Evolutionary conservation across 2,888 invertebrate genomes (phyloP).

Genomic region (Petrophora chlorosata): DNA sequence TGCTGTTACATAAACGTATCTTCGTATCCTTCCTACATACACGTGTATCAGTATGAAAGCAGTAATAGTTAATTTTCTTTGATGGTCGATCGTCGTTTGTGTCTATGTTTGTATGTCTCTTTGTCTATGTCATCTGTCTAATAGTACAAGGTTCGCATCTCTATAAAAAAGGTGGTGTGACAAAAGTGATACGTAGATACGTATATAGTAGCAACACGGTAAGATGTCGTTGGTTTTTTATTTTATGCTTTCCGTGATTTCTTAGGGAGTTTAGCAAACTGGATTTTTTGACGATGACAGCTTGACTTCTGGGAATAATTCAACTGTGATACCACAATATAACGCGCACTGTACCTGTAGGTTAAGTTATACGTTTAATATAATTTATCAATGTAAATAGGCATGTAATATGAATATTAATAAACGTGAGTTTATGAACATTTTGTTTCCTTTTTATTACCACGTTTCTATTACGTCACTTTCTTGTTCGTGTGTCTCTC

Average conservation of each 20-base stretch:
- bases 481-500: not conserved
- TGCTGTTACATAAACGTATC: not conserved
- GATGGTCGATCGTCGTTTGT: not conserved
- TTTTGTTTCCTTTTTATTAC: constrained; percentile 5
- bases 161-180: too few species aligned
- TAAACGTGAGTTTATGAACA: constrained; percentile 40
- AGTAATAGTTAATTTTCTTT: not conserved
- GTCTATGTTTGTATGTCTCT: too few species aligned
- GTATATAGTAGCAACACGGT: not conserved
- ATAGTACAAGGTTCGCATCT: too few species aligned
- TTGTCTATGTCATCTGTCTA: too few species aligned
- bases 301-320: constrained; percentile 36
- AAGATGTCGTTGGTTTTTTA: constrained; percentile 1
- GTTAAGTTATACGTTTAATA: constrained; percentile 55
- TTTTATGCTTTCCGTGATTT: constrained; percentile 25
- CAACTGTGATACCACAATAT: constrained; percentile 77
- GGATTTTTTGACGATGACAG: constrained; percentile 24
- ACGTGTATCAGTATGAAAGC: not conserved
- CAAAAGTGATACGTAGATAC: not conserved
- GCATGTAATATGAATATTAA: constrained; percentile 60
- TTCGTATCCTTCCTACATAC: not conserved
- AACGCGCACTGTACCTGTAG: constrained; percentile 57
- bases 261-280: constrained; percentile 22
- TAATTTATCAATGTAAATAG: constrained; percentile 69
- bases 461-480: not conserved